Evolutionary conservation across 2,797 vertebrate genomes (phyloP).

Genomic region (Mallotus villosus): DNA sequence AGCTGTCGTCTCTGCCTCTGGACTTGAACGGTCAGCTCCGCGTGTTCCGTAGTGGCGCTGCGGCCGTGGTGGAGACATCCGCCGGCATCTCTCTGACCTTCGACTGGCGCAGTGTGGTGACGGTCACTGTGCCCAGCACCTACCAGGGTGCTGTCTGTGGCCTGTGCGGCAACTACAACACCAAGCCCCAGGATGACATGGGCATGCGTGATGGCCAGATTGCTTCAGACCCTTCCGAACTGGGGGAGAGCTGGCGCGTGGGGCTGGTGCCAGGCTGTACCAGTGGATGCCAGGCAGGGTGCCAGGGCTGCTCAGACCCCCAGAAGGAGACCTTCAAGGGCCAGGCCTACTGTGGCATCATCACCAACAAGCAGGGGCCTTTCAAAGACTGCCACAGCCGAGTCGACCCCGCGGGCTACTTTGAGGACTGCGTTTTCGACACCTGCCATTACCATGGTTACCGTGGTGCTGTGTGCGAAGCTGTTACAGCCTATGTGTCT

Average conservation of each 20-base stretch:
- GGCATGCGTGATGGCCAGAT: slow-evolving; percentile 8
- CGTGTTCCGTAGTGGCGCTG: slow-evolving; percentile 57
- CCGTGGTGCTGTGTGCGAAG: slow-evolving; percentile 61
- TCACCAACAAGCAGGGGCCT: slow-evolving; percentile 56
- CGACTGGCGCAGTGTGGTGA: slow-evolving; percentile 62
- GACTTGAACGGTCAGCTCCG: slow-evolving; percentile 53
- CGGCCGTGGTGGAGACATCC: slow-evolving; percentile 53
- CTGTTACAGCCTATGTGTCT: slow-evolving; percentile 65
- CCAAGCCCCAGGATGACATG: slow-evolving; percentile 60
- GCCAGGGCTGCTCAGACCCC: slow-evolving; percentile 16
- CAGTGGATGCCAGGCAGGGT: slow-evolving; percentile 55
- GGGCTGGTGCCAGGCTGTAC: slow-evolving; percentile 39
- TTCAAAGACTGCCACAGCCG: slow-evolving; percentile 61
- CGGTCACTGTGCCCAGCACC: slow-evolving; percentile 59
- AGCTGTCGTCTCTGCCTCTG: slow-evolving; percentile 71
- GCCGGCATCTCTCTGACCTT: slow-evolving; percentile 74
- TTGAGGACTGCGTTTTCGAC: slow-evolving; percentile 79
- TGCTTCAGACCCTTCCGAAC: slow-evolving; percentile 14
- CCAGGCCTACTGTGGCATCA: slow-evolving; percentile 44
- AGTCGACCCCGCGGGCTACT: slow-evolving; percentile 46
- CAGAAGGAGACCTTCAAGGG: slow-evolving; percentile 24
- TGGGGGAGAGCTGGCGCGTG: slow-evolving; percentile 75
- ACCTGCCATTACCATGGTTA: slow-evolving; percentile 74
- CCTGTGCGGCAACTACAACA: slow-evolving; percentile 77
- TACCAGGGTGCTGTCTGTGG: slow-evolving; percentile 68